These are phyloP conservation scores for Tupiocoris notatus DNA, from an alignment of 2,888 invertebrate species.

Conservation along the genomic window DNA sequence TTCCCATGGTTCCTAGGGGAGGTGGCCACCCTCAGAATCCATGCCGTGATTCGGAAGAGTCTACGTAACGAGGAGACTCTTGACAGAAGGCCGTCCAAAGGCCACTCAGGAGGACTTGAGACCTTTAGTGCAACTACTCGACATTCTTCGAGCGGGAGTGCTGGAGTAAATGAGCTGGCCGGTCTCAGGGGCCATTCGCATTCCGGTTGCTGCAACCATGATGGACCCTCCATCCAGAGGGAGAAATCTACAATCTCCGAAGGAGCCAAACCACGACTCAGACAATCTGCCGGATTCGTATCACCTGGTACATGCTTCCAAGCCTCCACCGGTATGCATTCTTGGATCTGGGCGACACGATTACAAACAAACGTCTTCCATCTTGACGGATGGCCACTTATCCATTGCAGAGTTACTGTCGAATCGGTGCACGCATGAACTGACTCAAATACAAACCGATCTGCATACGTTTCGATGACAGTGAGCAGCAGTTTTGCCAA, in stretches of 20 bases:
- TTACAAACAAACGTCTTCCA: not conserved
- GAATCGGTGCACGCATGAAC: not conserved
- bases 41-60: not conserved
- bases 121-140: not conserved
- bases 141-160: not conserved
- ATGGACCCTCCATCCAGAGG: not conserved
- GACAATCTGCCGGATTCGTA: too few species aligned
- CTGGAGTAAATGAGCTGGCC: too few species aligned
- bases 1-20: too few species aligned
- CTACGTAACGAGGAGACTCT: not conserved
- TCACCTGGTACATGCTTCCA: constrained; percentile 1
- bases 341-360: not conserved
- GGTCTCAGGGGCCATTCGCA: not conserved
- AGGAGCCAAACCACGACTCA: not conserved
- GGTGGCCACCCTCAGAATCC: not conserved
- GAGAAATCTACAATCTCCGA: not conserved
- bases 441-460: not conserved
- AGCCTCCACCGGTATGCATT: not conserved
- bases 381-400: not conserved
- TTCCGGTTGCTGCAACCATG: not conserved
- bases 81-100: not conserved
- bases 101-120: not conserved
- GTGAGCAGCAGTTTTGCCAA: too few species aligned
- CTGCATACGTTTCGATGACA: not conserved
- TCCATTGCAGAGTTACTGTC: not conserved